These are phyloP conservation scores for Campylomormyrus numenius DNA, from an alignment of 2,113 vertebrate genomes.

Conservation along the genomic window DNA sequence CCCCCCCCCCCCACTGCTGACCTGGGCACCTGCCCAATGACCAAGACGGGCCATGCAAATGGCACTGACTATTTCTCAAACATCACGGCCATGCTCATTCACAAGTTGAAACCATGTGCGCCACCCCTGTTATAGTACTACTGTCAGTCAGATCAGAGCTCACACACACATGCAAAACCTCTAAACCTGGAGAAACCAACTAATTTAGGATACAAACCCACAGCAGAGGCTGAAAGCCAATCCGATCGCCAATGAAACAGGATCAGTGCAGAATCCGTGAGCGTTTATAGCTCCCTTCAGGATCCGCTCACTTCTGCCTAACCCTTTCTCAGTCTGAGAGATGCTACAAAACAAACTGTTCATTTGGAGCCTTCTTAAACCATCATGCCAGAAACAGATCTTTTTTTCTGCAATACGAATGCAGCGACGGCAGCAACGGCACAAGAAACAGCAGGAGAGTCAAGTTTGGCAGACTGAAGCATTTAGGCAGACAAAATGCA, in stretches of 20 bases:
- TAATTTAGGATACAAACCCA: not conserved
- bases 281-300: not conserved
- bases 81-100: not conserved
- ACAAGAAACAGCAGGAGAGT: not conserved
- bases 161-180: not conserved
- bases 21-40: not conserved
- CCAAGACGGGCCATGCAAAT: not conserved
- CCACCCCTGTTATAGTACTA: not conserved
- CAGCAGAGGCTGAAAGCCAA: not conserved
- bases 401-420: not conserved
- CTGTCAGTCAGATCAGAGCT: not conserved
- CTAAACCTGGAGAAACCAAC: not conserved
- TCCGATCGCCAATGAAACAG: not conserved
- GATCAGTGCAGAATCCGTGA: not conserved
- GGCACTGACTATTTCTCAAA: not conserved
- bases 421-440: not conserved
- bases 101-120: not conserved
- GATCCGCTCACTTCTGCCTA: not conserved
- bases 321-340: not conserved
- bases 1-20: not conserved
- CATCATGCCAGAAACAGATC: not conserved
- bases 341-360: not conserved
- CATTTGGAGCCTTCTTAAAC: not conserved
- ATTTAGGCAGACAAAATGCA: not conserved
- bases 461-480: not conserved